Evolutionary conservation across 2,797 vertebrate genomes (phyloP).

Genomic region (Propithecus perrieri): DNA sequence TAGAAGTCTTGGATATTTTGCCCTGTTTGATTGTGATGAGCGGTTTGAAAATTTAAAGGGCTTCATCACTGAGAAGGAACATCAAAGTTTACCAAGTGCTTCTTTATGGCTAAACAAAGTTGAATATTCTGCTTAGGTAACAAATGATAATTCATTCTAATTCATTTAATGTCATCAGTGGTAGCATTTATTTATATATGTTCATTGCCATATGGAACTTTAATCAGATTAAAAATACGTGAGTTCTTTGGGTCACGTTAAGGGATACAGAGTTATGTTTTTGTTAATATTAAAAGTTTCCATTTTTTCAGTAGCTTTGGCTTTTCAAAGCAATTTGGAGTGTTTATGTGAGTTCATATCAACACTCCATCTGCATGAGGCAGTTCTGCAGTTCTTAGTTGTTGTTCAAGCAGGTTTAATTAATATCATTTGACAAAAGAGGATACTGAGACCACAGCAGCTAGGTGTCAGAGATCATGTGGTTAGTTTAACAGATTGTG

Average conservation of each 20-base stretch:
- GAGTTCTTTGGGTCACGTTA: background rate
- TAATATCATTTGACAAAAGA: background rate
- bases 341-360: background rate
- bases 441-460: background rate
- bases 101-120: background rate
- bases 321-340: background rate
- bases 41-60: background rate
- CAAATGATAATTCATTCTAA: conserved; percentile 27
- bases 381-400: background rate
- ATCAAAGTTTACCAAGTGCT: background rate
- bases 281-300: background rate
- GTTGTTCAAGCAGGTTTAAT: background rate
- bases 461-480: background rate
- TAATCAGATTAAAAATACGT: background rate
- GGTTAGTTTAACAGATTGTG: background rate
- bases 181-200: background rate
- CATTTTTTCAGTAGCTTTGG: background rate
- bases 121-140: background rate
- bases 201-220: background rate
- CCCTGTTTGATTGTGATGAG: background rate
- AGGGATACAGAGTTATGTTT: background rate
- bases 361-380: background rate
- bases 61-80: background rate
- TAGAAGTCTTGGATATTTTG: background rate
- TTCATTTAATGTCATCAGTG: background rate